Conservation (phyloP, 2,888 invertebrate genomes). For the Apodemia duryi region DNA sequence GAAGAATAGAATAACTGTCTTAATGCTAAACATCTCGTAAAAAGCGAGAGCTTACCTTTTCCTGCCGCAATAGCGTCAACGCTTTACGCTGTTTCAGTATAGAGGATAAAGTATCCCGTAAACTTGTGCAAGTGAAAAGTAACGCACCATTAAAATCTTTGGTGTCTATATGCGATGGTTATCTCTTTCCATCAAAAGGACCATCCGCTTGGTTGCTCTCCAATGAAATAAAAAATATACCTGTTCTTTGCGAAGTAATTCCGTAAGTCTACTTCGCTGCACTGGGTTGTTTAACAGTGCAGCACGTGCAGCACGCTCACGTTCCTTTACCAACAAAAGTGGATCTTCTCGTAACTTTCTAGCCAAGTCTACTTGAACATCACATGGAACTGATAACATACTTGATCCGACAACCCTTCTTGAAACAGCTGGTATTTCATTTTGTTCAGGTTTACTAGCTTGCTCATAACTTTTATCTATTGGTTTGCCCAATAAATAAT, state of each 20-base stretch:
- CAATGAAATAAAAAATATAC: conserved; percentile 35
- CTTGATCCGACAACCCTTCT: conserved; percentile 67
- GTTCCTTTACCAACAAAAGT: conserved; percentile 90
- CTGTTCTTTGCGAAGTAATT: conserved; percentile 83
- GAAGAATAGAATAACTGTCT: no score
- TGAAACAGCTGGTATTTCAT: conserved; percentile 84
- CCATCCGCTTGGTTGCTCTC: no score
- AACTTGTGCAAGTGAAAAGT: no score
- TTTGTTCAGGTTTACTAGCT: conserved; percentile 81
- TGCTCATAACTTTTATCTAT: conserved; percentile 89
- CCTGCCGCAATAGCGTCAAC: no score
- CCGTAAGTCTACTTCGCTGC: conserved; percentile 90
- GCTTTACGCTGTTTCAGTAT: no score
- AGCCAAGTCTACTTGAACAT: conserved; percentile 89
- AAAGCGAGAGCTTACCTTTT: no score
- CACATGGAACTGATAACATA: conserved; percentile 69
- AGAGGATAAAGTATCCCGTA: no score
- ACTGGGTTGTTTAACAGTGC: conserved; percentile 94
- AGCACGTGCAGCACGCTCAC: conserved; percentile 92
- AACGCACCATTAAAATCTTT: no score
- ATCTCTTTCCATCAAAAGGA: no score
- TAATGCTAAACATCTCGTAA: no score
- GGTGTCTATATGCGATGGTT: no score
- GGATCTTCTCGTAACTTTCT: conserved; percentile 97
- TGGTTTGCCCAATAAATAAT: conserved; percentile 90